phyloP scores from a whole-genome alignment of 2,888 invertebrate genomes.

The Epinotia nisella region DNA sequence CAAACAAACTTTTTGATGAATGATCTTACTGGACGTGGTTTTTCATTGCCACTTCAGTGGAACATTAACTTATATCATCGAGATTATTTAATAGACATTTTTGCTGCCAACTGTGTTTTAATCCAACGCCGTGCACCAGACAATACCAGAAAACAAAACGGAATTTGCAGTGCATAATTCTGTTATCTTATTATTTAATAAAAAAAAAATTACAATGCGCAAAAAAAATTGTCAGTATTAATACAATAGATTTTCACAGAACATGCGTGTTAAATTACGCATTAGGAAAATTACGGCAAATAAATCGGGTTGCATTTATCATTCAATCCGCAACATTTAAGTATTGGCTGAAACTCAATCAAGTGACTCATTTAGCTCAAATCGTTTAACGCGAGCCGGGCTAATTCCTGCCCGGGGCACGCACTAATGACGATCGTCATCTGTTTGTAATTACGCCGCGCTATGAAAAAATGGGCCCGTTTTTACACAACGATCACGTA shows the following conservation, averaged over 20 bases:
- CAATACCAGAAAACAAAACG: background rate
- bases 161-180: too few relatives aligned
- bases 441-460: conserved; percentile 74
- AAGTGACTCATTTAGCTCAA: conserved; percentile 24
- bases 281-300: background rate
- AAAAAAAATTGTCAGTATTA: too few relatives aligned
- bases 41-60: background rate
- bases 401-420: conserved; percentile 50
- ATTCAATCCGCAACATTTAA: background rate
- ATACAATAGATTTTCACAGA: too few relatives aligned
- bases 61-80: background rate
- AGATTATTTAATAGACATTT: background rate
- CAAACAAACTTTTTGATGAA: background rate
- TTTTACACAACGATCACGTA: conserved; percentile 64
- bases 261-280: background rate
- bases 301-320: background rate
- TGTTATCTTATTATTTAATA: too few relatives aligned
- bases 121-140: background rate
- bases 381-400: conserved; percentile 49
- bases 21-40: background rate
- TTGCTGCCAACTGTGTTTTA: background rate
- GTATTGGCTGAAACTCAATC: background rate
- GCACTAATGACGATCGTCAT: conserved; percentile 73
- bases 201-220: too few relatives aligned
- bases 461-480: conserved; percentile 71